Evolutionary conservation across 2,797 vertebrate genomes (phyloP).

Genomic region (Anniella stebbinsi): DNA sequence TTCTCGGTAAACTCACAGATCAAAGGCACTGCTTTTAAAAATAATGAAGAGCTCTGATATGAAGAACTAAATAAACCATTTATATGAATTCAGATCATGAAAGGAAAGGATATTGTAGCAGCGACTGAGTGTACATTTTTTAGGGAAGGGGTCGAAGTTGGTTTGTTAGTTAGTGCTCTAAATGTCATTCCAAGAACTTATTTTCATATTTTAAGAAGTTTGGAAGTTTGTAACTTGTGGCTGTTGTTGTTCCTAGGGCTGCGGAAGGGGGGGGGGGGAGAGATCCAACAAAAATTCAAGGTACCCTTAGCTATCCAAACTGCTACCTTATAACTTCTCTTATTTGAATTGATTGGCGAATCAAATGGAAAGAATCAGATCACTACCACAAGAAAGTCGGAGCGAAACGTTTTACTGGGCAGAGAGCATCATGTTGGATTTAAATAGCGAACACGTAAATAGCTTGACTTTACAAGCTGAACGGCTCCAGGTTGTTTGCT

Average conservation of each 20-base stretch:
- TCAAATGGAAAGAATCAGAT: neutral
- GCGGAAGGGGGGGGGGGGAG: no score
- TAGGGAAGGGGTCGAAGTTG: neutral
- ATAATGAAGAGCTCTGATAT: neutral
- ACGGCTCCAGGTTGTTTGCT: slow-evolving; percentile 49
- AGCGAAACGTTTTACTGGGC: neutral
- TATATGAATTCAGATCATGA: neutral
- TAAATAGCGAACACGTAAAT: slow-evolving; percentile 12
- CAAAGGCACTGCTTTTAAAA: neutral
- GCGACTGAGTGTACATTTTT: neutral
- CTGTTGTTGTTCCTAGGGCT: neutral
- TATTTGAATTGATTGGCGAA: neutral
- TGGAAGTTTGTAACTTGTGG: neutral
- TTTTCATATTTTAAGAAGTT: neutral
- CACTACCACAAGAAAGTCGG: neutral
- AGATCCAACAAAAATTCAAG: neutral
- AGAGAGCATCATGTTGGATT: neutral
- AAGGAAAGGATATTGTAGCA: neutral
- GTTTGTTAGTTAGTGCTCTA: neutral
- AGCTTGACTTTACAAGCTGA: neutral
- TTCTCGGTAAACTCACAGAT: neutral
- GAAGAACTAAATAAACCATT: neutral
- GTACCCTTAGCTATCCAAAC: neutral
- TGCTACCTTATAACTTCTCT: no score
- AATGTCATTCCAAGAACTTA: neutral